phyloP scores from a whole-genome alignment of 2,888 invertebrate species.

The Eugnorisma glareosa region DNA sequence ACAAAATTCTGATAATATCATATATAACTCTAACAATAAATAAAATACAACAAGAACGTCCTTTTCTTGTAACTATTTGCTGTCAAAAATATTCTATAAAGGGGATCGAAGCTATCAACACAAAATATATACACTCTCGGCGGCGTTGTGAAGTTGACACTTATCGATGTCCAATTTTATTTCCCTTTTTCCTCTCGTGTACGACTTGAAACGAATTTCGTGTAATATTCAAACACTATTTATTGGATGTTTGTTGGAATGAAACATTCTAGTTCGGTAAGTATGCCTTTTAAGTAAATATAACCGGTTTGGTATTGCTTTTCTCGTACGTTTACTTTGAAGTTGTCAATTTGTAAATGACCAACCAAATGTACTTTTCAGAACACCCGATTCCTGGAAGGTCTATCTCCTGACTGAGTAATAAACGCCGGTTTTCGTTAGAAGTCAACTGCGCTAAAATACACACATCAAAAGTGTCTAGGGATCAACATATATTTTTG shows the following conservation, averaged over 20 bases:
- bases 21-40: slow-evolving; percentile 19
- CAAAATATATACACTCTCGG: slow-evolving; percentile 37
- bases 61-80: slow-evolving; percentile 21
- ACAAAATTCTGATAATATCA: slow-evolving; percentile 5
- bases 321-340: not conserved
- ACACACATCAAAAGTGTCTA: too few species aligned
- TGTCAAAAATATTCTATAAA: slow-evolving; percentile 34
- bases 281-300: not conserved
- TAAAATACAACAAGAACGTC: slow-evolving; percentile 18
- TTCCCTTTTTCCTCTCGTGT: slow-evolving; percentile 29
- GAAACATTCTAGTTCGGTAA: slow-evolving; percentile 28
- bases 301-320: not conserved
- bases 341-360: slow-evolving; percentile 5
- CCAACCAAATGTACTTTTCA: not conserved
- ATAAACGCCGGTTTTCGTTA: not conserved
- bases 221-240: slow-evolving; percentile 50
- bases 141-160: slow-evolving; percentile 51
- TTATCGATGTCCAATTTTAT: slow-evolving; percentile 60
- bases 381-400: not conserved
- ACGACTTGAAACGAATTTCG: slow-evolving; percentile 48
- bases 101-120: slow-evolving; percentile 31
- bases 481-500: too few species aligned
- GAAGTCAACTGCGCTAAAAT: not conserved
- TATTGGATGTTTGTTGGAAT: slow-evolving; percentile 20
- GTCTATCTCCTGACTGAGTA: not conserved